phyloP scores from a whole-genome alignment of 2,888 invertebrate species.

The Mesorhabditis belari region DNA sequence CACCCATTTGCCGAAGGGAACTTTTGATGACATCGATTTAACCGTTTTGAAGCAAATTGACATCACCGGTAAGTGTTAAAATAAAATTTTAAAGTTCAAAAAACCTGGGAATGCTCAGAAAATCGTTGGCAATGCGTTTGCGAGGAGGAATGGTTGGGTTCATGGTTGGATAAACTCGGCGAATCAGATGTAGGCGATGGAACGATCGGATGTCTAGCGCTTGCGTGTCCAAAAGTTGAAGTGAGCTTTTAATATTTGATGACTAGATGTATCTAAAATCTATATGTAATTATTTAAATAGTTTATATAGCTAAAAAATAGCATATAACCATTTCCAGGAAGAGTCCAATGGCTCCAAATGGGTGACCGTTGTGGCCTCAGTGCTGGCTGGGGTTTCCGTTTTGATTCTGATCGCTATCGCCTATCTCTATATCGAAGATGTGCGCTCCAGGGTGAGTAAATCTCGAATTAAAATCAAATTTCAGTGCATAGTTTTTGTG shows the following conservation, averaged over 20 bases:
- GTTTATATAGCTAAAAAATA: too few species aligned
- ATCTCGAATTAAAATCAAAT: neutral
- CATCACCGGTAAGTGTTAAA: slow-evolving; percentile 30
- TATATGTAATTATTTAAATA: too few species aligned
- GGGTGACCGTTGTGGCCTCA: slow-evolving; percentile 45
- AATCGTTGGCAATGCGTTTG: slow-evolving; percentile 49
- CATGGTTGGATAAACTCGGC: slow-evolving; percentile 39
- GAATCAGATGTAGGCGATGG: slow-evolving; percentile 32
- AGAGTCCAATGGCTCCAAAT: slow-evolving; percentile 13
- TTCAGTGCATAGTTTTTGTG: too few species aligned
- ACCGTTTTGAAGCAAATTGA: slow-evolving; percentile 40
- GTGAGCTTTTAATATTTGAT: neutral
- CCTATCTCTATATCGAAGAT: slow-evolving; percentile 45
- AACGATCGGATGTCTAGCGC: slow-evolving; percentile 24
- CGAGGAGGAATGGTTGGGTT: slow-evolving; percentile 45
- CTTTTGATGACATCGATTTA: slow-evolving; percentile 37
- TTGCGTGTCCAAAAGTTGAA: slow-evolving; percentile 1
- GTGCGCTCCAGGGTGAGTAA: slow-evolving; percentile 13
- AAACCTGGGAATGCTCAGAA: too few species aligned
- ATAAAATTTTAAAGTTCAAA: too few species aligned
- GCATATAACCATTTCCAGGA: slow-evolving; percentile 6
- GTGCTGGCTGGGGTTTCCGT: slow-evolving; percentile 41
- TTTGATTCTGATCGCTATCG: slow-evolving; percentile 42
- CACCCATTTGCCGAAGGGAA: slow-evolving; percentile 35
- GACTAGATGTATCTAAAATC: neutral